These are phyloP conservation scores for Anguilla japonica DNA, from an alignment of 2,113 vertebrate species.

Conservation along the genomic window DNA sequence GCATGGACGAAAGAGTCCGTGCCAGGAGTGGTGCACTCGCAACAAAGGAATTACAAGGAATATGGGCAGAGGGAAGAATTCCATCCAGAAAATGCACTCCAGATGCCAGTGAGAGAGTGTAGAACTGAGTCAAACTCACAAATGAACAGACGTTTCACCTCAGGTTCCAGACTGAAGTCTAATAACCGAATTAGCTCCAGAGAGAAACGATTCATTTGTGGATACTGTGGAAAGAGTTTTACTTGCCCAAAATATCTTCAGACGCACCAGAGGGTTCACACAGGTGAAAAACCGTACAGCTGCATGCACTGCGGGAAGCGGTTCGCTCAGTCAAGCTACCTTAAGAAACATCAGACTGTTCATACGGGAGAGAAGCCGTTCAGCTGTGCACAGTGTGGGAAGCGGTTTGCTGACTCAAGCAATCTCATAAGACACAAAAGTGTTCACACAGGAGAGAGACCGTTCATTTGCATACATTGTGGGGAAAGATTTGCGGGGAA, in stretches of 20 bases:
- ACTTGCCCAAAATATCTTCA: constrained; percentile 37
- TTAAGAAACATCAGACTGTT: constrained; percentile 34
- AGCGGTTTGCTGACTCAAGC: constrained; percentile 32
- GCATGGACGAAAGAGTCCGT: constrained; percentile 7
- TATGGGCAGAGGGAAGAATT: neutral
- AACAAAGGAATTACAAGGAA: constrained; percentile 15
- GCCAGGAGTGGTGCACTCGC: constrained; percentile 2
- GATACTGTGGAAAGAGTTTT: constrained; percentile 32
- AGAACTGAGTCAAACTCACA: neutral
- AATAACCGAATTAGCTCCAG: neutral
- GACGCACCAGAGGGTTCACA: constrained; percentile 37
- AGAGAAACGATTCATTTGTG: constrained; percentile 35
- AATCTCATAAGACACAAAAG: constrained; percentile 35
- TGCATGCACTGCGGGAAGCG: constrained; percentile 33
- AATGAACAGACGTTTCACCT: neutral
- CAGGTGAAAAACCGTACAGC: constrained; percentile 35
- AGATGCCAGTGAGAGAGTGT: neutral
- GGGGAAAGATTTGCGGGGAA: constrained; percentile 29
- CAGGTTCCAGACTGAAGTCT: neutral
- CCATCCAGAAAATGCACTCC: neutral
- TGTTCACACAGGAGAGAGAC: constrained; percentile 35
- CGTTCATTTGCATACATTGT: constrained; percentile 30
- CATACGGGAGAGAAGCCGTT: constrained; percentile 33
- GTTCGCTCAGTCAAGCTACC: constrained; percentile 32
- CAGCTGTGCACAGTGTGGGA: constrained; percentile 27